phyloP scores from a whole-genome alignment of 2,113 vertebrate genomes.

The Himantopus leucocephalus region DNA sequence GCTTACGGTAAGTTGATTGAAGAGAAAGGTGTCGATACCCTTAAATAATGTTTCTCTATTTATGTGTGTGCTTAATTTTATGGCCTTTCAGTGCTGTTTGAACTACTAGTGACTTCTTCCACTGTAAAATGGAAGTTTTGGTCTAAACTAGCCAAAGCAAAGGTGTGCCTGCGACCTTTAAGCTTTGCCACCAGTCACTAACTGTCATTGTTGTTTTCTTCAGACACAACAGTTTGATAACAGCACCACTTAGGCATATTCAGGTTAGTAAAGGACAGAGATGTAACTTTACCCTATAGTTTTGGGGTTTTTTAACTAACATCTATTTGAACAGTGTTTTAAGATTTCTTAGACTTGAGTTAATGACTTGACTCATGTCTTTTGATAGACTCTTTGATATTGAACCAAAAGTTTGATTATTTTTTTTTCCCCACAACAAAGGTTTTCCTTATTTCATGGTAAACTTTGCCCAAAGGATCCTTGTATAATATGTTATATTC shows the following conservation, averaged over 20 bases:
- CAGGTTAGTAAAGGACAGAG: not conserved
- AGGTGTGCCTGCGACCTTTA: not conserved
- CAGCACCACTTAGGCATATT: not conserved
- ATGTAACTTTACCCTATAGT: not conserved
- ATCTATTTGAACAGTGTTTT: not conserved
- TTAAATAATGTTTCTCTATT: not conserved
- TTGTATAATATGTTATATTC: not conserved
- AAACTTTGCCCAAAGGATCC: not conserved
- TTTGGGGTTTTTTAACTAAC: not conserved
- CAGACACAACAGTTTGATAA: not conserved
- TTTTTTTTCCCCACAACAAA: not conserved
- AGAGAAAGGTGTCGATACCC: not conserved
- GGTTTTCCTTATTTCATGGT: not conserved
- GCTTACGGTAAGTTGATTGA: constrained; percentile 84
- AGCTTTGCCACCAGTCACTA: not conserved
- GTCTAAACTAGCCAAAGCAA: not conserved
- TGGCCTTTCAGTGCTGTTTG: not conserved
- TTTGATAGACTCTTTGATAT: not conserved
- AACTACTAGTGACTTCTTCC: not conserved
- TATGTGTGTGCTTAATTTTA: not conserved
- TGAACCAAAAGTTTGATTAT: not conserved
- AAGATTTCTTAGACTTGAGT: not conserved
- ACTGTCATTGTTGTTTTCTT: not conserved
- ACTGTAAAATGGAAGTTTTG: not conserved
- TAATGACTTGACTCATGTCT: not conserved